Conservation (phyloP, 2,888 invertebrate genomes). For the Panopea generosa region DNA sequence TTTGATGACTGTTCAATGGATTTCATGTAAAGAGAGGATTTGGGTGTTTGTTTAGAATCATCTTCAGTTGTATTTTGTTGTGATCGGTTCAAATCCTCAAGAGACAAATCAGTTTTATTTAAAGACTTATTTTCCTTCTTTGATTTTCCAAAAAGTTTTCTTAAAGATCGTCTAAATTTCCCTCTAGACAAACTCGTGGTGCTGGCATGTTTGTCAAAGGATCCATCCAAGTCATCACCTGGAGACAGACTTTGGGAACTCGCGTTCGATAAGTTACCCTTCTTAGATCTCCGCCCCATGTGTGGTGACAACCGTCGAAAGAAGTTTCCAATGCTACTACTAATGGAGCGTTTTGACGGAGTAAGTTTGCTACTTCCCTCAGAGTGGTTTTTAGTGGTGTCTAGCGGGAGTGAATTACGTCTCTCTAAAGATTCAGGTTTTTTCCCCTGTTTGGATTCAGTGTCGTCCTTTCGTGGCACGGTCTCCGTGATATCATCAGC, state of each 20-base stretch:
- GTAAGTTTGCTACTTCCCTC: slow-evolving; percentile 65
- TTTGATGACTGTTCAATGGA: slow-evolving; percentile 77
- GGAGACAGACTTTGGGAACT: slow-evolving; percentile 73
- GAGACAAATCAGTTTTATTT: slow-evolving; percentile 32
- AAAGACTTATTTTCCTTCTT: slow-evolving; percentile 46
- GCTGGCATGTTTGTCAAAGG: slow-evolving; percentile 59
- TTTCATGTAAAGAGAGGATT: slow-evolving; percentile 67
- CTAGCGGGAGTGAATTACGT: slow-evolving; percentile 58
- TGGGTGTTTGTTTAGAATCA: slow-evolving; percentile 24
- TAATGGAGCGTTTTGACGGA: slow-evolving; percentile 77
- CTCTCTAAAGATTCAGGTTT: slow-evolving; percentile 53
- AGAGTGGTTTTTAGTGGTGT: slow-evolving; percentile 37
- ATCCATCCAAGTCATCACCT: slow-evolving; percentile 63
- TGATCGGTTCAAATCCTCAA: slow-evolving; percentile 17
- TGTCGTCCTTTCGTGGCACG: slow-evolving; percentile 33
- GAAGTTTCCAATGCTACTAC: slow-evolving; percentile 81
- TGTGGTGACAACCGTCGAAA: slow-evolving; percentile 78
- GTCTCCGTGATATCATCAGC: slow-evolving; percentile 61
- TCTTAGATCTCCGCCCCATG: slow-evolving; percentile 68
- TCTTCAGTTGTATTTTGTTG: slow-evolving; percentile 11
- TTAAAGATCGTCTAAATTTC: slow-evolving; percentile 75
- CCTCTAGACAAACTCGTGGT: slow-evolving; percentile 69
- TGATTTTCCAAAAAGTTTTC: slow-evolving; percentile 74
- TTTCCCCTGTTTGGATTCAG: background rate
- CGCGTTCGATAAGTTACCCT: slow-evolving; percentile 68